phyloP scores from a whole-genome alignment of 1,140 invertebrate species.

The Anastrepha obliqua region DNA sequence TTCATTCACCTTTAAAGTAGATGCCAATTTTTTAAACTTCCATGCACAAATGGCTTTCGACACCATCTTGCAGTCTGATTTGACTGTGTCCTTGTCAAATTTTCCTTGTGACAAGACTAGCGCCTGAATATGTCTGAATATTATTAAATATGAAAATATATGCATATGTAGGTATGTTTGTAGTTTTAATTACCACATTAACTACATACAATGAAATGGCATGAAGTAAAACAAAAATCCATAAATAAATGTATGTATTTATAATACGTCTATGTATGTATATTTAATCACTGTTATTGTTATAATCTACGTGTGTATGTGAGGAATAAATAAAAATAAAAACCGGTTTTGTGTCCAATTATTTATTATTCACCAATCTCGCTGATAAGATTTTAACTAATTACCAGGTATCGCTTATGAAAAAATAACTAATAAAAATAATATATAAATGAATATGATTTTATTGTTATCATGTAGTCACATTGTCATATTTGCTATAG shows the following conservation, averaged over 20 bases:
- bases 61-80: not conserved
- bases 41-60: not conserved
- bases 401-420: not conserved
- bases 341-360: slow-evolving; percentile 15
- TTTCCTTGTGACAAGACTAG: not conserved
- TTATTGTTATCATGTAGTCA: no score
- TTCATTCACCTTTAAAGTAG: no score
- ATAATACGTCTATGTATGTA: slow-evolving; percentile 29
- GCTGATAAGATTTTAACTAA: slow-evolving; percentile 22
- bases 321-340: slow-evolving; percentile 50
- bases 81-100: slow-evolving; percentile 1
- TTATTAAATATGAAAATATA: not conserved
- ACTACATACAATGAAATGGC: not conserved
- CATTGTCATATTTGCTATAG: no score
- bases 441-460: not conserved
- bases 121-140: not conserved
- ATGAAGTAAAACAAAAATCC: not conserved
- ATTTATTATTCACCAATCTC: not conserved
- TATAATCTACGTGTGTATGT: slow-evolving; percentile 48
- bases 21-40: not conserved
- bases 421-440: not conserved
- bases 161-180: not conserved
- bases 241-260: not conserved
- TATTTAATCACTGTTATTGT: slow-evolving; percentile 54
- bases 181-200: not conserved